Base-by-base conservation (phyloP, 2,888 invertebrate species). In the Noctuana brunneofusca region DNA sequence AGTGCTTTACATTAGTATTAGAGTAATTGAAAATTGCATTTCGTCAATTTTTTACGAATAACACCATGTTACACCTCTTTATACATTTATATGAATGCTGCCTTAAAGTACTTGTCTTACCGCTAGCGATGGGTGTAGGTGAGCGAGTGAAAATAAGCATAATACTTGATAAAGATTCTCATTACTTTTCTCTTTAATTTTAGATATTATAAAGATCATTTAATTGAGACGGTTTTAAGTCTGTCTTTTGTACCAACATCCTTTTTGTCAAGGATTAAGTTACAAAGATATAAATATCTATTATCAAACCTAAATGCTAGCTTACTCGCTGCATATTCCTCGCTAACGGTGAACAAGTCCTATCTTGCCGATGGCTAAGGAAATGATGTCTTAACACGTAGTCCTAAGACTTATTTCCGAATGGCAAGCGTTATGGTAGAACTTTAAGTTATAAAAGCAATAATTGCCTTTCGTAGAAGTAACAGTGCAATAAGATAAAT, bases 1-100 rank as follows among this genome's bases (percentile, higher is more conserved):
- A 66, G 64, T 69, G 72, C 71, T 76, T 75, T 75, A 75, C 9
- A 69, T 74, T 72, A 72, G 67, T 74, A 68, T 70, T 76, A 74
- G 71, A 67, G 65, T 70, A 67, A 71, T 69, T 68, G 69, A 73
- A 58, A 70, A 72, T 70, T 72, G 76, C 75, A 74, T 74, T 20
- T 76, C 54, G 72, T 72, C 72, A 73, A 72, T 73, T 66, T 65
- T 58, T 66, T 53, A 58, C 56, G 58, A 56, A 62, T 41, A 38
- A 64, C 58, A 65, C 38, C 59, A 49, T 52, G 52, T 60, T 58
- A 64, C 27, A 55, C 63, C 59, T 50, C 16, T 53, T 38, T 63
- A 30, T 52, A 32, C 30, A 18, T 9, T 24, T 8, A 55, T 22
- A 59, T 32, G 43, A 16, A 30, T 46, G 46, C 48, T 60, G 41